Base-by-base conservation (phyloP, 1,140 invertebrate species). In the Calephelis nemesis region DNA sequence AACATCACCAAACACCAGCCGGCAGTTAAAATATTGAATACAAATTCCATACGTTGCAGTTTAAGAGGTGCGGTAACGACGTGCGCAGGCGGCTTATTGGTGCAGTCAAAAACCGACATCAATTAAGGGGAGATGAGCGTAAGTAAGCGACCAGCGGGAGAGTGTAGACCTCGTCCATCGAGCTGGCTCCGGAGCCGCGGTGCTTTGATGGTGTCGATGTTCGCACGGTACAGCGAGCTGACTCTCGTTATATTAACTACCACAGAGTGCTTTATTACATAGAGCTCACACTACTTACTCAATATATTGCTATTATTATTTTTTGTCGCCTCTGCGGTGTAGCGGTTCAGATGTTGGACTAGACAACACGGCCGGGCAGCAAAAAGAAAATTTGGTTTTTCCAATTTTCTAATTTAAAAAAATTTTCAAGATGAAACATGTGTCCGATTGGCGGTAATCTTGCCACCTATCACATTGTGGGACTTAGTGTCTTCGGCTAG, bases 11-110 rank as follows among this genome's bases (percentile, higher is more conserved):
- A 79, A 77, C 74, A 81, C 63, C 67, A 63, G 75, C 70, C 73
- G 75, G 75, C 76, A 81, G 78, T 80, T 83, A 88, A 87, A 77
- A 83, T 89, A 88, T 89, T 84, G 82, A 78, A 81, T 84, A 88
- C 84, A 86, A 88, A 90, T 90, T 88, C 85, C 84, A 88, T 87
- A 88, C 84, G 79, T 90, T 74, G 78, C 76, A 67, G 64, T 75
- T 67, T 75, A 74, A 81, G 82, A 85, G 82, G 83, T 82, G 84
- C 77, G 67, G 80, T 77, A 76, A 79, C 72, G 78, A 81, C 70
- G 76, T 72, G 78, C 72, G 68, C 75, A 65, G 77, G 81, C 85
- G 84, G 85, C 82, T 78, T 77, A 83, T 80, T 79, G 80, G 67
- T 77, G 73, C 77, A 81, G 76, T 87, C 84, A 86, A 87, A 88